These are phyloP conservation scores for Chionodraco myersi DNA, from an alignment of 2,113 vertebrate genomes.

Conservation along the genomic window DNA sequence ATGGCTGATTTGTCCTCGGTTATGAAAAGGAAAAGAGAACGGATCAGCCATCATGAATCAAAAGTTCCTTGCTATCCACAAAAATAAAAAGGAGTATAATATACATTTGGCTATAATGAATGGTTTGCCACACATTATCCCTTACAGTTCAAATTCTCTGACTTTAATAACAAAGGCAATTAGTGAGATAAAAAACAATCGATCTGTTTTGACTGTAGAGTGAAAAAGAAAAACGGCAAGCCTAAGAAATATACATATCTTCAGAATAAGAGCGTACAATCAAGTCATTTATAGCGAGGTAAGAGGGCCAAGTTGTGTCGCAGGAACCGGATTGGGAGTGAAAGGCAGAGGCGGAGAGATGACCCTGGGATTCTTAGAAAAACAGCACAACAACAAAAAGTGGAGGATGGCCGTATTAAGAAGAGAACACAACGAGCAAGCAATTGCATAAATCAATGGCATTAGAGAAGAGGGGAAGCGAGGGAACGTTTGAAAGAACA, in stretches of 20 bases:
- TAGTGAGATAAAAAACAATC: background rate
- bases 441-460: constrained; percentile 74
- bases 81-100: too few relatives aligned
- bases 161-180: background rate
- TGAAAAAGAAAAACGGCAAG: background rate
- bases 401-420: constrained; percentile 38
- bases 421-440: constrained; percentile 39
- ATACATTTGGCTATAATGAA: too few relatives aligned
- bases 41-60: too few relatives aligned
- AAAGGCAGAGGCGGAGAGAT: constrained; percentile 51
- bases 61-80: too few relatives aligned
- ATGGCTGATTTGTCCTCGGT: too few relatives aligned
- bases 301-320: constrained; percentile 1
- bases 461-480: constrained; percentile 48
- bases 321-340: constrained; percentile 62
- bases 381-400: constrained; percentile 66
- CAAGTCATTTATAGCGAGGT: constrained; percentile 20
- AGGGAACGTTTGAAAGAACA: constrained; percentile 35
- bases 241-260: background rate
- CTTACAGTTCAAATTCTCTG: background rate
- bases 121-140: too few relatives aligned
- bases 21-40: too few relatives aligned
- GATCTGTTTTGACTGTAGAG: background rate
- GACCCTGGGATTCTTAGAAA: constrained; percentile 77
- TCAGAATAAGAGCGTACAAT: constrained; percentile 25